These are phyloP conservation scores for Anas platyrhynchos DNA, from an alignment of 2,113 vertebrate species.

Conservation along the genomic window DNA sequence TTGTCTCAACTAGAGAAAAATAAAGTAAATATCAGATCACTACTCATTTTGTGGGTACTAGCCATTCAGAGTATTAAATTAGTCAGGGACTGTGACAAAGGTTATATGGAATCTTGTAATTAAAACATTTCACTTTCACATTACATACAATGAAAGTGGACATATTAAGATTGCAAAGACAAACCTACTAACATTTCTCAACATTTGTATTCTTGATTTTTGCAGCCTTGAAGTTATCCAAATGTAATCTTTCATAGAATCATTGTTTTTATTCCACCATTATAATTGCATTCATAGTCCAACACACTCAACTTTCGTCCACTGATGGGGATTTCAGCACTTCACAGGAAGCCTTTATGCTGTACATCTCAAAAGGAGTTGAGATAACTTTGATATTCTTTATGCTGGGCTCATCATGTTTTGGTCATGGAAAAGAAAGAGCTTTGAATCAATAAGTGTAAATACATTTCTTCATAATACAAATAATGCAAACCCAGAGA, in stretches of 20 bases:
- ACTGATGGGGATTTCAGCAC: background rate
- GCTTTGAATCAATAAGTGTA: background rate
- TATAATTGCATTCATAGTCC: background rate
- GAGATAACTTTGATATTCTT: background rate
- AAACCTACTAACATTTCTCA: background rate
- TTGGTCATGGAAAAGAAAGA: background rate
- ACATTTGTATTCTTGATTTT: background rate
- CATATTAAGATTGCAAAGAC: background rate
- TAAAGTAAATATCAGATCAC: background rate
- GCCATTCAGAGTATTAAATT: background rate
- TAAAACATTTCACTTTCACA: background rate
- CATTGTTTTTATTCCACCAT: background rate
- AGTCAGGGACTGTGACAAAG: background rate
- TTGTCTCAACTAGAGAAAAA: background rate
- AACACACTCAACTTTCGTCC: background rate
- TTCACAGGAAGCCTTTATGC: background rate
- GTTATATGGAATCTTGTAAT: background rate
- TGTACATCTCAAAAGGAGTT: background rate
- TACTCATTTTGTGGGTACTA: background rate
- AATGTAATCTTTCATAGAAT: background rate
- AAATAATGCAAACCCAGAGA: background rate
- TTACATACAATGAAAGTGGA: background rate
- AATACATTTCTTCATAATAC: background rate
- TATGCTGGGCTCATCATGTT: background rate
- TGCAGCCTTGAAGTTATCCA: background rate